A percentile compares a stretch with the other conserved stretches of the same genome.
Evolutionary conservation across 30 jellyfish, hydroid and myxozoan species (phyloP).

Genomic region (Aurelia aurita complex sp. Pacific): DNA sequence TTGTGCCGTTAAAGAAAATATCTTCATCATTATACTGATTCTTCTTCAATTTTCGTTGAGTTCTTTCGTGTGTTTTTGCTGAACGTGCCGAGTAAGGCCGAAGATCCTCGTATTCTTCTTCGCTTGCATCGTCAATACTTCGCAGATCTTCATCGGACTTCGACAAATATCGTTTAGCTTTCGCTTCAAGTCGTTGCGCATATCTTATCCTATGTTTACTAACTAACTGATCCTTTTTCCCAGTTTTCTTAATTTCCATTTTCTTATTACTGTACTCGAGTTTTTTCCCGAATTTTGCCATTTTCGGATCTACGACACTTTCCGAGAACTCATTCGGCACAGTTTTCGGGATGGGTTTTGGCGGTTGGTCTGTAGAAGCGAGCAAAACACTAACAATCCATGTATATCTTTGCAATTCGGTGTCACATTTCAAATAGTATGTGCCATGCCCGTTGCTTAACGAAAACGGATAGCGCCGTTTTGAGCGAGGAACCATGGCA

Average conservation of each 20-base stretch:
- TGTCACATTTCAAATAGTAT: conserved; percentile 86
- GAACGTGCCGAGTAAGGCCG: conserved; percentile 68
- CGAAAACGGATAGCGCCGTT: conserved; percentile 92
- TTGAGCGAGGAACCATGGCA: conserved; percentile 81
- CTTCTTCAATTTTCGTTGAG: background rate
- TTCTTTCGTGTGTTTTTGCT: conserved; percentile 16
- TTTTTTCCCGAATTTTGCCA: conserved; percentile 48
- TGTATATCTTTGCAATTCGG: conserved; percentile 90
- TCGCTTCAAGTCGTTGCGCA: conserved; percentile 63
- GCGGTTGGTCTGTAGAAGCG: conserved; percentile 82
- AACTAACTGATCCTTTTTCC: conserved; percentile 23
- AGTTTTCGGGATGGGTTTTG: conserved; percentile 63
- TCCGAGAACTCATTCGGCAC: conserved; percentile 77
- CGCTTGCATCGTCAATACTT: conserved; percentile 3
- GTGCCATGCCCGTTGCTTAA: conserved; percentile 82
- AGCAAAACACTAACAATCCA: conserved; percentile 87
- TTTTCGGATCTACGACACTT: conserved; percentile 63
- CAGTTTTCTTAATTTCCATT: conserved; percentile 45
- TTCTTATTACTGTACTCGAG: conserved; percentile 51
- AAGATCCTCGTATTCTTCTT: conserved; percentile 35
- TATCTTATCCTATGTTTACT: conserved; percentile 54
- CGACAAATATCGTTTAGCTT: conserved; percentile 52
- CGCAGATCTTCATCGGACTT: conserved; percentile 46
- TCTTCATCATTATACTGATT: background rate
- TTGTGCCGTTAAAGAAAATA: background rate